Evolutionary conservation across 2,113 vertebrate species (phyloP).

Genomic region (Cyanoramphus novaezelandiae): DNA sequence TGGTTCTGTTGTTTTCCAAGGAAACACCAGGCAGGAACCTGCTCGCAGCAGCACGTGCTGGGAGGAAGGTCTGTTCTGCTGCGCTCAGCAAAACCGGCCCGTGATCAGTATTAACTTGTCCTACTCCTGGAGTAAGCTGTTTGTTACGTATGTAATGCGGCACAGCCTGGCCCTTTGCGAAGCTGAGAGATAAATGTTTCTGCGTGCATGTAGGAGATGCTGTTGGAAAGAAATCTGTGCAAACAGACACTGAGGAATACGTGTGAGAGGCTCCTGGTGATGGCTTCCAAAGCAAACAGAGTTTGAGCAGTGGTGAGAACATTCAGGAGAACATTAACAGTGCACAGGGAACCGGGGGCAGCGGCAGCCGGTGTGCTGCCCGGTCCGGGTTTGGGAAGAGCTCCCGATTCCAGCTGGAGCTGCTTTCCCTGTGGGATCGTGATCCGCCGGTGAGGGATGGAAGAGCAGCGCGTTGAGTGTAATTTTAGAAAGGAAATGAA

Average conservation of each 20-base stretch:
- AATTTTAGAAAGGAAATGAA: conserved; percentile 58
- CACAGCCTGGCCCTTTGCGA: not conserved
- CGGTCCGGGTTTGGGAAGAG: not conserved
- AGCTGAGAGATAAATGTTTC: not conserved
- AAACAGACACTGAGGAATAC: accelerated
- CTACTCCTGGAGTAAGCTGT: accelerated
- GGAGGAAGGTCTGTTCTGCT: not conserved
- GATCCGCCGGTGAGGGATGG: not conserved
- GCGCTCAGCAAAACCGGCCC: not conserved
- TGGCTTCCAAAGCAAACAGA: not conserved
- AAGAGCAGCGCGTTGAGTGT: not conserved
- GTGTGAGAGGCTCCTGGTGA: not conserved
- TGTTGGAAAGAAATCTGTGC: not conserved
- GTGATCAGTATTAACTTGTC: not conserved
- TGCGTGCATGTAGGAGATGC: accelerated
- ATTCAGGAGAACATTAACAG: not conserved
- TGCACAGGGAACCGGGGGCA: not conserved
- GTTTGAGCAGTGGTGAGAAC: not conserved
- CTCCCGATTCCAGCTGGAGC: not conserved
- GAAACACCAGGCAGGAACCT: not conserved
- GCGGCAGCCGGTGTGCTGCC: not conserved
- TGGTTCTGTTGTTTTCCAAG: not conserved
- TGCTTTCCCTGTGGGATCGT: accelerated
- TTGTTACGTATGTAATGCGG: accelerated
- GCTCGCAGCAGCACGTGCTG: not conserved